A percentile compares a stretch with the other conserved stretches of the same genome.
These are phyloP conservation scores for Rhombomys opimus DNA, from an alignment of 2,113 vertebrate species.

Conservation along the genomic window DNA sequence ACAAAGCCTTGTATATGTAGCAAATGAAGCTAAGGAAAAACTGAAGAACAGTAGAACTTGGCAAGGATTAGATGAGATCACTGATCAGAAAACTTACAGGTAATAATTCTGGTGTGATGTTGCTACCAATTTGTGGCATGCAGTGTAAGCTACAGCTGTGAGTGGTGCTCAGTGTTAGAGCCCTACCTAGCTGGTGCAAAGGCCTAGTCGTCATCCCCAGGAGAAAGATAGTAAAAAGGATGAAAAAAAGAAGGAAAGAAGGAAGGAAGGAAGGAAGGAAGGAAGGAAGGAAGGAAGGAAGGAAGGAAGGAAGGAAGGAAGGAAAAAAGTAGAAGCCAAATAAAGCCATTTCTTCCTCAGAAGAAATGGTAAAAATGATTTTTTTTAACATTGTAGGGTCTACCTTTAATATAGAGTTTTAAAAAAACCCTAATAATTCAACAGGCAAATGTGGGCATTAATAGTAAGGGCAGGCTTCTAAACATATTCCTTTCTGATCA, in stretches of 20 bases:
- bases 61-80: neutral
- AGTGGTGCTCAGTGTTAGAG: neutral
- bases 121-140: neutral
- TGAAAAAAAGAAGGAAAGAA: neutral
- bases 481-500: neutral
- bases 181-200: neutral
- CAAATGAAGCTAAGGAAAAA: neutral
- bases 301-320: neutral
- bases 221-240: neutral
- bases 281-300: neutral
- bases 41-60: neutral
- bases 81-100: neutral
- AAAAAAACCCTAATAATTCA: neutral
- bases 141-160: neutral
- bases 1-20: neutral
- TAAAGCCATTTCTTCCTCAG: neutral
- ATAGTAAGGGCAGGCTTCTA: neutral
- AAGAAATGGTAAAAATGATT: neutral
- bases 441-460: too few species aligned
- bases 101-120: neutral
- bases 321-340: neutral
- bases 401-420: neutral
- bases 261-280: fast-evolving
- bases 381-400: neutral
- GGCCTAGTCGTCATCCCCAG: neutral